Percentiles rank a stretch among this genome's conserved stretches.
phyloP scores from a whole-genome alignment of 2,113 vertebrate genomes.

The Pyrgilauda ruficollis region DNA sequence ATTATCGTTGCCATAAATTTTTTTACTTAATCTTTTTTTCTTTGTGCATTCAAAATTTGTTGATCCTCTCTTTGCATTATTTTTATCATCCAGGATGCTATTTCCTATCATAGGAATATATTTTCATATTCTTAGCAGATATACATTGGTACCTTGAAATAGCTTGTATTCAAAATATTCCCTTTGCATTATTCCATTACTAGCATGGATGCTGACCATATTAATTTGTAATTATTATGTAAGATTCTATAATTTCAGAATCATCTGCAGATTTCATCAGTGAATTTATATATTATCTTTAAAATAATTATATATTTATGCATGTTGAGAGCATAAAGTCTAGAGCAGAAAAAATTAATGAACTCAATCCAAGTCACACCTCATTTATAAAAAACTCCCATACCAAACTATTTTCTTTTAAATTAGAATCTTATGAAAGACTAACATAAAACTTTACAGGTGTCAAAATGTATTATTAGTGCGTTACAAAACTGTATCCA shows the following conservation, averaged over 20 bases:
- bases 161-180: background rate
- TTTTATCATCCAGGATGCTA: background rate
- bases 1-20: background rate
- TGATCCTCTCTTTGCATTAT: background rate
- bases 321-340: background rate
- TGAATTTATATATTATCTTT: background rate
- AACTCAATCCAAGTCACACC: background rate
- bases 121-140: background rate
- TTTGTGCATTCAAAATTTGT: background rate
- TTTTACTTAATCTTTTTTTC: background rate
- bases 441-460: background rate
- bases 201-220: rapidly evolving
- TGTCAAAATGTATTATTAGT: background rate
- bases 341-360: background rate
- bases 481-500: background rate
- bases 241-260: background rate
- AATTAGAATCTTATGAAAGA: background rate
- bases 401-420: background rate
- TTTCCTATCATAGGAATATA: background rate
- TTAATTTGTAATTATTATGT: background rate
- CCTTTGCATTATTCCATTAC: background rate
- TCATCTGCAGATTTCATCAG: background rate
- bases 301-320: background rate
- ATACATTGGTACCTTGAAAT: background rate
- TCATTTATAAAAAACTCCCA: background rate